Percentiles rank a stretch among this genome's conserved stretches.
Conservation (phyloP, 2,797 vertebrate species). For the Myotis pilosus region DNA sequence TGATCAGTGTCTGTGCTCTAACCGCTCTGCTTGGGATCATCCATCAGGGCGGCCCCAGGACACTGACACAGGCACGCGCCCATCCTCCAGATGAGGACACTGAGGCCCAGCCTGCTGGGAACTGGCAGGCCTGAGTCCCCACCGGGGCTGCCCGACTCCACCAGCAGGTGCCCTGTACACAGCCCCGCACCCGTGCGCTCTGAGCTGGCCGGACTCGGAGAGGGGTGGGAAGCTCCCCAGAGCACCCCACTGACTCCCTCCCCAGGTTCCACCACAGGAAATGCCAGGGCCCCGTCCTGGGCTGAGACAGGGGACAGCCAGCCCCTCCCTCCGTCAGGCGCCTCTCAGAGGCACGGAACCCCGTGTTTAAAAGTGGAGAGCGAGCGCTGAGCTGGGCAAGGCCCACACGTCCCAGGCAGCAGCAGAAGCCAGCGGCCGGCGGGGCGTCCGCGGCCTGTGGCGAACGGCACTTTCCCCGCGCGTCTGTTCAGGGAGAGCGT, state of each 20-base stretch:
- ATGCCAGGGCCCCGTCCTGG: rapidly evolving
- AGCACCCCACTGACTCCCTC: rapidly evolving
- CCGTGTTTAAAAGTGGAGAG: not conserved
- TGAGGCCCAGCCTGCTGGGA: not conserved
- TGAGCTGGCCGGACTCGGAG: not conserved
- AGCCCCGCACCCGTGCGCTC: not conserved
- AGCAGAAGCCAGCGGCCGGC: slow-evolving; percentile 49
- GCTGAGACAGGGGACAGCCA: no score
- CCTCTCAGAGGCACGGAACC: not conserved
- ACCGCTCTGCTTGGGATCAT: rapidly evolving
- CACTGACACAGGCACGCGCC: rapidly evolving
- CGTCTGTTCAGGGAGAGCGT: slow-evolving; percentile 28
- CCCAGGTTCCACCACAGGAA: no score
- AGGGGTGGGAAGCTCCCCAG: rapidly evolving
- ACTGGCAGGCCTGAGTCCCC: not conserved
- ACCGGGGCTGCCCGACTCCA: no score
- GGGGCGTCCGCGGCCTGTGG: not conserved
- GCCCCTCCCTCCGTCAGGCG: rapidly evolving
- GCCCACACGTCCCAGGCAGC: slow-evolving; percentile 44
- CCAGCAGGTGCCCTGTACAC: not conserved
- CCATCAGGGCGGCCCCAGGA: rapidly evolving
- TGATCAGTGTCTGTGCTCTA: rapidly evolving
- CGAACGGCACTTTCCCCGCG: slow-evolving; percentile 42
- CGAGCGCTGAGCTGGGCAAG: not conserved
- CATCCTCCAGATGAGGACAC: not conserved